These are phyloP conservation scores for Heterotis niloticus DNA, from an alignment of 2,113 vertebrate genomes.

Conservation along the genomic window DNA sequence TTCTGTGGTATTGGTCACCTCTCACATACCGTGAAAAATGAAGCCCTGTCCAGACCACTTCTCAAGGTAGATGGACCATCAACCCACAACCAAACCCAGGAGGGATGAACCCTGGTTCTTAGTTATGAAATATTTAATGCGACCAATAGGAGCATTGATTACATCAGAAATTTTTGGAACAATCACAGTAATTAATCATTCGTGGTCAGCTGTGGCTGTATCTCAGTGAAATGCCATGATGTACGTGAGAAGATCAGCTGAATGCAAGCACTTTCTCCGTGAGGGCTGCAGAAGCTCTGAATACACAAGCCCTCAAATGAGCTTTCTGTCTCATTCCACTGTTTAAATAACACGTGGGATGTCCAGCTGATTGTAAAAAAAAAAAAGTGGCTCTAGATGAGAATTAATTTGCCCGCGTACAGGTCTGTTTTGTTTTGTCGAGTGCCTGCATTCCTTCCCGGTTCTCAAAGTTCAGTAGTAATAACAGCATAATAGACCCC, in stretches of 20 bases:
- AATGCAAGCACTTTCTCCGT: not conserved
- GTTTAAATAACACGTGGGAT: slow-evolving; percentile 23
- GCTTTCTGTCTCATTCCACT: slow-evolving; percentile 36
- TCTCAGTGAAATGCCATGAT: not conserved
- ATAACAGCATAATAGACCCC: not conserved
- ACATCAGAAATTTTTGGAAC: not conserved
- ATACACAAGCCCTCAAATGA: slow-evolving; percentile 26
- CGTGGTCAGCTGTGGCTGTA: not conserved
- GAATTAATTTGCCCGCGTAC: not conserved
- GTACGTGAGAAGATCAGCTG: not conserved
- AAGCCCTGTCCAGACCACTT: not conserved
- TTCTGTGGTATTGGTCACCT: not conserved
- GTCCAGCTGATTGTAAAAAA: slow-evolving; percentile 7
- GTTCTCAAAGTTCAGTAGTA: not conserved
- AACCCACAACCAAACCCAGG: not conserved
- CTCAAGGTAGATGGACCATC: not conserved
- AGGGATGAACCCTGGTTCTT: not conserved
- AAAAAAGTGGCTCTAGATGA: not conserved
- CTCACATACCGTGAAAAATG: not conserved
- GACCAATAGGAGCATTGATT: not conserved
- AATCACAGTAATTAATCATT: not conserved
- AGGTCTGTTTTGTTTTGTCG: not conserved
- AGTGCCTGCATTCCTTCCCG: not conserved
- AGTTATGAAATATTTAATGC: not conserved
- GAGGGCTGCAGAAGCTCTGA: slow-evolving; percentile 34